phyloP scores from a whole-genome alignment of 2,888 invertebrate species.

The Agrotis segetum region DNA sequence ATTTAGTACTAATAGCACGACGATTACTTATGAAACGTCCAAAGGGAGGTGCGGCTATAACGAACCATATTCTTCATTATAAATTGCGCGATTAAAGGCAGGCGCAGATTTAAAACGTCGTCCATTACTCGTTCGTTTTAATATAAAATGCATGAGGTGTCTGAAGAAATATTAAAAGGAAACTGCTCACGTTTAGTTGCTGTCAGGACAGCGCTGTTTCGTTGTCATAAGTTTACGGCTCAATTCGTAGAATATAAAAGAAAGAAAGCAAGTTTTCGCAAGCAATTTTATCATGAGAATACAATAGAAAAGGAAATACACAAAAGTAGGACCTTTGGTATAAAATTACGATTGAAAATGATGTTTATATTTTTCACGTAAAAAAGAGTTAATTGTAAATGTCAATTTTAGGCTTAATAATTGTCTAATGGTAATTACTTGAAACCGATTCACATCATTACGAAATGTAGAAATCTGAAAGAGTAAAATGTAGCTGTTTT shows the following conservation, averaged over 20 bases:
- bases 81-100: constrained; percentile 77
- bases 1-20: constrained; percentile 37
- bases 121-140: constrained; percentile 64
- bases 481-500: no score
- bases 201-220: constrained; percentile 37
- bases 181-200: constrained; percentile 51
- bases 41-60: constrained; percentile 61
- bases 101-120: constrained; percentile 66
- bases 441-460: no score
- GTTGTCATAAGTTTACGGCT: constrained; percentile 33
- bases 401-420: no score
- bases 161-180: constrained; percentile 55
- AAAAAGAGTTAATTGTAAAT: no score
- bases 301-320: no score
- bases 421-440: no score
- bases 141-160: constrained; percentile 67
- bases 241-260: constrained; percentile 22
- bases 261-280: no score
- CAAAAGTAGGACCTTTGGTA: no score
- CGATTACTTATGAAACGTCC: constrained; percentile 55
- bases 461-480: no score
- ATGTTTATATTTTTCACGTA: no score
- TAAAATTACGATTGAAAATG: no score
- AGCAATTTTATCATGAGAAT: no score
- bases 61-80: constrained; percentile 76